A percentile compares a stretch with the other conserved stretches of the same genome.
Conservation (phyloP, 2,113 vertebrate species). For the Toxostoma redivivum region DNA sequence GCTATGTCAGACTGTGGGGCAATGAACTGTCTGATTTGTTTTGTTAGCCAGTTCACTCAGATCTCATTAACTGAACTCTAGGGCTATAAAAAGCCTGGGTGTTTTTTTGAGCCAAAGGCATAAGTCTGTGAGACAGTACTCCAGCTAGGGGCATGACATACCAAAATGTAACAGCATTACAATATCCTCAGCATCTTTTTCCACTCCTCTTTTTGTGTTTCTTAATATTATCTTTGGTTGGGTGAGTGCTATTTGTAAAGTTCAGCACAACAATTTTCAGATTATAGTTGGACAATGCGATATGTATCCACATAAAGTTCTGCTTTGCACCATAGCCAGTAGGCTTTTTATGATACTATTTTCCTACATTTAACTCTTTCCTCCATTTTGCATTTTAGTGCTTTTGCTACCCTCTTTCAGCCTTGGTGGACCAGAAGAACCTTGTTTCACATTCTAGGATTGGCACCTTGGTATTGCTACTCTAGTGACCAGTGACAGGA, state of each 20-base stretch:
- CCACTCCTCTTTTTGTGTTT: neutral
- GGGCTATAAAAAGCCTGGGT: neutral
- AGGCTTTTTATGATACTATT: neutral
- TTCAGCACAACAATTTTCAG: neutral
- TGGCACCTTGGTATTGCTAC: neutral
- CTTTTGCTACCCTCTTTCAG: neutral
- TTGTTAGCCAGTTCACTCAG: neutral
- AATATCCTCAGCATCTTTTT: neutral
- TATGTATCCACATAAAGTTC: neutral
- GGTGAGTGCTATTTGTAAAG: neutral
- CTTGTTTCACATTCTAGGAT: neutral
- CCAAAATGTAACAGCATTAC: neutral
- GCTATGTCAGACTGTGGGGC: neutral
- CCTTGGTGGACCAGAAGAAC: neutral
- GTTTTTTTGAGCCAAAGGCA: neutral
- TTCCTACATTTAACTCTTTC: neutral
- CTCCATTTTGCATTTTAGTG: neutral
- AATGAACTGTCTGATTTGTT: neutral
- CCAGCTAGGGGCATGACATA: neutral
- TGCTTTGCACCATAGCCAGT: neutral
- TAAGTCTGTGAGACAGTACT: neutral
- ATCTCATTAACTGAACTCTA: neutral
- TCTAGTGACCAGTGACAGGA: neutral
- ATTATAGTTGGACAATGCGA: neutral
- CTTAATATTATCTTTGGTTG: neutral